Evolutionary conservation across 2,113 vertebrate genomes (phyloP), one percentile per base, ranked within the genome.

Genomic region (Brachypodius melanocephalos): DNA sequence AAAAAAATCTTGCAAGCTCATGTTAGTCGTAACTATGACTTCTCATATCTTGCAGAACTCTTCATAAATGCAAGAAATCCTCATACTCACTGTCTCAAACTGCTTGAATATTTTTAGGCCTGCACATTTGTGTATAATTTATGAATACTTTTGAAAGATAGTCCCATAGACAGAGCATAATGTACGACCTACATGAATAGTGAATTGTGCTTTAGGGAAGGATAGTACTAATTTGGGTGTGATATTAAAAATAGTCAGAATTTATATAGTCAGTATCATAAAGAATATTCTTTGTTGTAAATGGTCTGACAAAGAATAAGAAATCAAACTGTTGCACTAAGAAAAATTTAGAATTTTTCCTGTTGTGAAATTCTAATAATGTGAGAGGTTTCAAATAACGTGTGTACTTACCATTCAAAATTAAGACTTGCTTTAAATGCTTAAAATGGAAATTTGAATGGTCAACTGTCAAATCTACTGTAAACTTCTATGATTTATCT

Each of bases 101-200:
- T 9, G 3, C 51, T 88, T 63, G 58, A 79, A 62, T 94, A 91
- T 93, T 96, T 96, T 97, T 94, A 78, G 93, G 52, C 46, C 54
- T 77, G 22, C 22, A 52, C 40, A 34, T 90, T 83, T 74, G 51
- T 94, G 40, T 91, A 80, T 96, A 91, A 90, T 95, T 97, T 90
- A 95, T 88, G 68, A 94, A 92, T 52, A 22, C 71, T 94, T 90
- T 66, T 74, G 85, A 90, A 92, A 93, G 68, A 88, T 88, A 42
- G 71, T 73, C 42, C 48, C 48, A 19, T 67, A 62, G 86, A 81
- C 54, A 67, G 7, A 14, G 52, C 67, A 52, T 89, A 51, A 83
- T 76, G 68, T 93, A 42, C 80, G 46, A 49, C 57, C 84, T 85
- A 65, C 59, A 52, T 80, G n/a, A 92, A 67, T 58, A 86, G 79